A percentile compares a stretch with the other conserved stretches of the same genome.
Conservation (phyloP, 2,797 vertebrate genomes). For the Micromesistius poutassou region DNA sequence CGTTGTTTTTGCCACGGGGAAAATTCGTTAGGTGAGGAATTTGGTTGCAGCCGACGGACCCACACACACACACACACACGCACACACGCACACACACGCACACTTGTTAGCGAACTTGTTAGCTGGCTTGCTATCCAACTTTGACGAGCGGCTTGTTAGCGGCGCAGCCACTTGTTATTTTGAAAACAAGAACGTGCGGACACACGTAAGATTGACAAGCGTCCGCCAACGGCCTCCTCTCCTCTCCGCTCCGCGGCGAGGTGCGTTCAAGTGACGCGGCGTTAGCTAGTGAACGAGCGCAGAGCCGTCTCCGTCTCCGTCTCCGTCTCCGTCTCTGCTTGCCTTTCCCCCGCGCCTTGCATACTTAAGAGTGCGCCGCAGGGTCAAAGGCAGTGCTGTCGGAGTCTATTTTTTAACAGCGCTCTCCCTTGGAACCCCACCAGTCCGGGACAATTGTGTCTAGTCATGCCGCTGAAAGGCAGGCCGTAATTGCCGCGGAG, state of each 20-base stretch:
- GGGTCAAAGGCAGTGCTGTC: conserved; percentile 21
- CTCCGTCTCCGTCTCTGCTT: neutral
- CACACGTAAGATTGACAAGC: too few species aligned
- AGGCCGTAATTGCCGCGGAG: conserved; percentile 45
- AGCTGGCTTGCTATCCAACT: neutral
- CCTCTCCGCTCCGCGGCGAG: too few species aligned
- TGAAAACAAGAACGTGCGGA: too few species aligned
- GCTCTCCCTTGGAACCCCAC: conserved; percentile 32
- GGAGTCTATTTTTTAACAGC: conserved; percentile 24
- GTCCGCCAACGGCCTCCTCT: too few species aligned
- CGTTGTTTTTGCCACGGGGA: too few species aligned
- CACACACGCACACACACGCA: too few species aligned
- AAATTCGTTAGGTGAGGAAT: too few species aligned
- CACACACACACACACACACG: neutral
- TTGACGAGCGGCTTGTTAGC: neutral
- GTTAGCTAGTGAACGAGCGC: too few species aligned
- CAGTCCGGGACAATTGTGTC: conserved; percentile 32
- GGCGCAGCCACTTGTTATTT: neutral
- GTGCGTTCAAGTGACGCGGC: too few species aligned
- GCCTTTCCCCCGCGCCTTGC: neutral
- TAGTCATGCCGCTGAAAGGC: conserved; percentile 45
- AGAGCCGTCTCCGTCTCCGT: neutral
- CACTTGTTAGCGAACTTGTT: too few species aligned
- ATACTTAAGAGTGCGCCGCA: conserved; percentile 22
- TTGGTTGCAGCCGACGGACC: neutral